Evolutionary conservation across 2,888 invertebrate genomes (phyloP).

Genomic region (Mesorhabditis spiculigera): DNA sequence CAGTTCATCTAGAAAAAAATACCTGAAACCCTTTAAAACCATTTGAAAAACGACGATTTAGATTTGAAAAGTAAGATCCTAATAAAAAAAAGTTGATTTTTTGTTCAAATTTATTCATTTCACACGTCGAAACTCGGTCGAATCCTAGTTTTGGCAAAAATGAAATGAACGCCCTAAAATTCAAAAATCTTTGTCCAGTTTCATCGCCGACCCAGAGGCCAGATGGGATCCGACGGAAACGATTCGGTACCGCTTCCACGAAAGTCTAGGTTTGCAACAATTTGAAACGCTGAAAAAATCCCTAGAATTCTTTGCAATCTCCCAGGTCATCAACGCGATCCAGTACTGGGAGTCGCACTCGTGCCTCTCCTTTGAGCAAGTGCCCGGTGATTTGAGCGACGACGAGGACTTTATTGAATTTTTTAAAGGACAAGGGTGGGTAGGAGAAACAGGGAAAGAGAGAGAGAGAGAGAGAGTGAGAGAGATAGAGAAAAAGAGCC

Average conservation of each 20-base stretch:
- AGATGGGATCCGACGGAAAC: conserved; percentile 42
- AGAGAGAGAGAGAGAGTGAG: no score
- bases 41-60: no score
- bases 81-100: no score
- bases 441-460: no score
- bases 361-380: conserved; percentile 49
- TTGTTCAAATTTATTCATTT: no score
- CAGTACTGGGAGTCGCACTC: conserved; percentile 54
- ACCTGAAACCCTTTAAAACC: no score
- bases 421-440: conserved; percentile 54
- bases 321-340: conserved; percentile 49
- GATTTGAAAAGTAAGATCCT: no score
- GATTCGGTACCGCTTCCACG: conserved; percentile 53
- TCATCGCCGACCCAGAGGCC: conserved; percentile 46
- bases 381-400: conserved; percentile 23
- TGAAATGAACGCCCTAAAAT: no score
- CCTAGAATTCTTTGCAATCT: conserved; percentile 50
- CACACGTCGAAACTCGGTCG: no score
- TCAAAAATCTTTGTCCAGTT: conserved; percentile 23
- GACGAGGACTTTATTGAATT: conserved; percentile 53
- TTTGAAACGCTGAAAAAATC: conserved; percentile 1
- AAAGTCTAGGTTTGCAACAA: conserved; percentile 35
- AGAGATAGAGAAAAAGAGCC: no score
- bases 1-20: no score
- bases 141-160: no score